Evolutionary conservation across 1,140 invertebrate genomes (phyloP), one percentile per base, ranked within the genome.

Genomic region (Drosophila sproati): DNA sequence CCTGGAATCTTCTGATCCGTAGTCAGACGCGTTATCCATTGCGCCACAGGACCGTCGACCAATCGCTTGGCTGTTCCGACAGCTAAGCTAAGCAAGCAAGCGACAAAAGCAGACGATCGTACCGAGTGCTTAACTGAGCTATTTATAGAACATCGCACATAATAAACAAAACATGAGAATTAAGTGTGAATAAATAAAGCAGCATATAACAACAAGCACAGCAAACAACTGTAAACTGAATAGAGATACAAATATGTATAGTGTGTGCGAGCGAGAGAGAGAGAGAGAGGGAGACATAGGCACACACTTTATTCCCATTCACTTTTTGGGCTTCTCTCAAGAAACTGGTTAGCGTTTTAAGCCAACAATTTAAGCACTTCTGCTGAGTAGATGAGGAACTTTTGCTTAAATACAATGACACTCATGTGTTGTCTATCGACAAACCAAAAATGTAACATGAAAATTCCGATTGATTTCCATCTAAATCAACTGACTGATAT

Each of bases 1-100:
- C 94, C 94, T 95, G 94, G 94, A 95, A 95, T 95, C 94, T 95
- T 95, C 94, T 95, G 94, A 95, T 95, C 94, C 94, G 94, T 95
- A 95, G 94, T 95, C 94, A 92, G 94, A 94, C 94, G 94, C 94
- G 94, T 95, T 95, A 95, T 95, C 94, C 94, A 94, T 95, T 95
- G 94, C 94, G 94, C 94, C 94, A 95, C 94, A 94, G 93, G 94
- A 94, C 94, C 94, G 59, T 7, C 57, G 57, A 6, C 1, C 0
- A 12, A 0, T 0, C 0, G 1, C 0, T 0, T 1, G 6, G 3
- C 57, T 6, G 56, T 32, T 55, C 7, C 45, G 5, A 43, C 7
- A 50, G 0, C 31, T 43, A n/a, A 51, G 20, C 5, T 48, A 29
- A n/a, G 32, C 12, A 6, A 37, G 12, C 43, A 29, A 35, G 10